Evolutionary conservation across 1,140 invertebrate genomes (phyloP).

Genomic region (Drosophila ogumai): DNA sequence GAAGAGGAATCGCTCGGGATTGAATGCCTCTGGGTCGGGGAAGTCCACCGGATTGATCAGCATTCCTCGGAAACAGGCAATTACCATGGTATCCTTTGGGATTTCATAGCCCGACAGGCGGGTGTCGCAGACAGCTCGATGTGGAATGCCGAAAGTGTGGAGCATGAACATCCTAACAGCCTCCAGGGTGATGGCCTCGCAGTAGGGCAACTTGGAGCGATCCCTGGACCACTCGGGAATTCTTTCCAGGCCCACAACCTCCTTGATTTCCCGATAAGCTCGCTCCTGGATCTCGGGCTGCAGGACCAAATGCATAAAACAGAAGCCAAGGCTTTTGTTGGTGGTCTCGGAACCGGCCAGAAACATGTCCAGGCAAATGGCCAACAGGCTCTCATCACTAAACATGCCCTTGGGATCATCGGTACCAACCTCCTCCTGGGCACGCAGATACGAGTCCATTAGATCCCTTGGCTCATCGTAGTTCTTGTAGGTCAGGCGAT

Average conservation of each 20-base stretch:
- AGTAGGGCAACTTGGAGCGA: conserved; percentile 89
- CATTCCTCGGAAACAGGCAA: conserved; percentile 92
- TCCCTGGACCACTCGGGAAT: conserved; percentile 89
- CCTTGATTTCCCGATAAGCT: conserved; percentile 92
- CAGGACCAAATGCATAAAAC: conserved; percentile 91
- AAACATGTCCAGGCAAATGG: conserved; percentile 92
- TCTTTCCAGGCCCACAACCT: conserved; percentile 89
- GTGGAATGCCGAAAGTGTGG: conserved; percentile 91
- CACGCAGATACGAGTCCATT: conserved; percentile 93
- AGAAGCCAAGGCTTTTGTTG: conserved; percentile 90
- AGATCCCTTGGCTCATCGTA: conserved; percentile 90
- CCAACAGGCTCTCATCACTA: conserved; percentile 90
- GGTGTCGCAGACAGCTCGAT: conserved; percentile 90
- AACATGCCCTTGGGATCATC: conserved; percentile 84
- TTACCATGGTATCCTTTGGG: conserved; percentile 93
- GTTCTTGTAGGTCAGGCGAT: conserved; percentile 89
- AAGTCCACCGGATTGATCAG: conserved; percentile 89
- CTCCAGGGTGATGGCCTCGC: conserved; percentile 91
- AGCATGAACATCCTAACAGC: conserved; percentile 91
- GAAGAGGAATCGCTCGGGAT: conserved; percentile 91
- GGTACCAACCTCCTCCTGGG: conserved; percentile 85
- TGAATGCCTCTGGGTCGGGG: conserved; percentile 89
- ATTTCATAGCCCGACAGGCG: conserved; percentile 89
- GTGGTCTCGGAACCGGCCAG: conserved; percentile 94
- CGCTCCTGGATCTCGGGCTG: conserved; percentile 92